Evolutionary conservation across 2,888 invertebrate genomes (phyloP).

Genomic region (Venustoraphidia nigricollis): DNA sequence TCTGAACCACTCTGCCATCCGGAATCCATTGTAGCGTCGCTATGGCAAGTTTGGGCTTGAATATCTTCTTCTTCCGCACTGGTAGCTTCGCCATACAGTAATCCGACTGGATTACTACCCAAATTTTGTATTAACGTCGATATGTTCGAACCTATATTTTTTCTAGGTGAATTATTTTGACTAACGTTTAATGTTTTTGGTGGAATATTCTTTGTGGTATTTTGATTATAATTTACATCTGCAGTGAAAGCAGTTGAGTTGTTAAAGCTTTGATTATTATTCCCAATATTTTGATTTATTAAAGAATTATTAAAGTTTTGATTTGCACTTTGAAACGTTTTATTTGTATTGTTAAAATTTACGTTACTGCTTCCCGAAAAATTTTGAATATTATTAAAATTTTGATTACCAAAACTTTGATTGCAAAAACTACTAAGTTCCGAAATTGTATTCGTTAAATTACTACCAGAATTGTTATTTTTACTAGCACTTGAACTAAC

Average conservation of each 20-base stretch:
- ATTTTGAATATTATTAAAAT: slow-evolving; percentile 16
- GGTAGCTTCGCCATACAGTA: slow-evolving; percentile 26
- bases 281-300: not conserved
- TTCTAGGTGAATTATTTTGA: slow-evolving; percentile 23
- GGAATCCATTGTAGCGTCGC: slow-evolving; percentile 43
- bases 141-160: slow-evolving; percentile 28
- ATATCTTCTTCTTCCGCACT: slow-evolving; percentile 20
- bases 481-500: not conserved
- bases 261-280: slow-evolving; percentile 1
- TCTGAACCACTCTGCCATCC: slow-evolving; percentile 56
- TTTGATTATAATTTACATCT: slow-evolving; percentile 15
- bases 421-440: slow-evolving; percentile 23
- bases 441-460: slow-evolving; percentile 27
- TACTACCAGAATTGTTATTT: slow-evolving; percentile 13
- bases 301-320: not conserved
- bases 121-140: slow-evolving; percentile 32
- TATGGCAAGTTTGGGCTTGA: slow-evolving; percentile 24
- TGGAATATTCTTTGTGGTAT: slow-evolving; percentile 18
- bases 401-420: slow-evolving; percentile 20
- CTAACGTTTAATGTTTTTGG: slow-evolving; percentile 14
- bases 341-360: too few relatives aligned
- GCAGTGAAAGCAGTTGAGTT: not conserved
- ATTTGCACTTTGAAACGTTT: not conserved
- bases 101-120: slow-evolving; percentile 28
- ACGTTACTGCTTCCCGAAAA: not conserved